Evolutionary conservation across 2,113 vertebrate genomes (phyloP), one percentile per base, ranked within the genome.

Genomic region (Sinocyclocheilus maitianheensis): DNA sequence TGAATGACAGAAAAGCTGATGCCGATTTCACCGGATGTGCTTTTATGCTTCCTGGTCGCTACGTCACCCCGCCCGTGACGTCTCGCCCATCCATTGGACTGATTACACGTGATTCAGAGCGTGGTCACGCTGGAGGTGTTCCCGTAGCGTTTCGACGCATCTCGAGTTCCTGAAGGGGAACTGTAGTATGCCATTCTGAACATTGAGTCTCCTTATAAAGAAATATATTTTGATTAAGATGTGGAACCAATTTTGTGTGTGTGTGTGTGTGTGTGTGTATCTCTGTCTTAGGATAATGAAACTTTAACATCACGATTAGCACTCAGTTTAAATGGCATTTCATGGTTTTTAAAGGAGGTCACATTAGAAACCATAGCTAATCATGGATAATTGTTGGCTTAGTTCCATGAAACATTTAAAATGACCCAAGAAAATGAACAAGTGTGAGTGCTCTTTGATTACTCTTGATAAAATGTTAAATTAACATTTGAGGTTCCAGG

Each of bases 341-440:
- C 90, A 94, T 85, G 90, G 89, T 91, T 86, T 92, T 90, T 91
- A 84, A 88, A 83, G 87, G 88, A 92, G 85, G 93, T 93, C 91
- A 92, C 87, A 88, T 93, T 91, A 82, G 90, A 85, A 93, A 89
- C 92, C 93, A 90, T 92, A 91, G 90, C 94, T 92, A 95, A 94
- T 95, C 93, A 87, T 34, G 87, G 91, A 94, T 95, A 94, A 95
- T 94, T 92, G 93, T 91, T 90, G 88, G 89, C 89, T 93, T 89
- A 91, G 88, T 90, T 92, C 91, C 89, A 89, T 90, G 88, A 91
- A 90, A 91, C 91, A 91, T 92, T 92, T 93, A 91, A 91, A 92
- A 92, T 92, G 90, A 91, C 90, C 85, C 88, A 86, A 88, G 89
- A 91, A 79, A 87, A 87, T 84, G 34, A 75, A 65, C 63, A 82